Evolutionary conservation across 1,140 invertebrate species (phyloP).

Genomic region (Radopholus similis): DNA sequence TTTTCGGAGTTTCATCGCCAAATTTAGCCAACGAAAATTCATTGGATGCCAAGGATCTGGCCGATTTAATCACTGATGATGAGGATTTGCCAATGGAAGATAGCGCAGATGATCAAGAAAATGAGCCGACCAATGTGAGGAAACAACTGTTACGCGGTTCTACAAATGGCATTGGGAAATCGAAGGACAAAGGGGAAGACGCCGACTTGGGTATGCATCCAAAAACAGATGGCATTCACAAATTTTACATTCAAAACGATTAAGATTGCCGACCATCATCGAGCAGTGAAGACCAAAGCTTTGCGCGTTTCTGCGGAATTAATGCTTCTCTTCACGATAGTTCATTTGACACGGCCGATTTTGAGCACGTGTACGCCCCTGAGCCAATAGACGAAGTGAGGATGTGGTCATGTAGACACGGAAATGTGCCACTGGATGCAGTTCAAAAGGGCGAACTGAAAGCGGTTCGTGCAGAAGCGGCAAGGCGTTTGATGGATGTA

Average conservation of each 20-base stretch:
- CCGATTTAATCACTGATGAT: no score
- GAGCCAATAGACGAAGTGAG: slow-evolving; percentile 26
- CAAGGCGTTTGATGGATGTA: slow-evolving; percentile 2
- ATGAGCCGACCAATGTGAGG: no score
- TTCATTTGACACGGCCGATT: slow-evolving; percentile 7
- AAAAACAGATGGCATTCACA: background rate
- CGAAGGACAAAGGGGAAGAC: background rate
- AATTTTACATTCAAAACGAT: background rate
- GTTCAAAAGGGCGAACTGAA: slow-evolving; percentile 22
- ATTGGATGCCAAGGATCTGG: no score
- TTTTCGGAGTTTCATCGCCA: no score
- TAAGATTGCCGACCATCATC: background rate
- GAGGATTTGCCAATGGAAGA: no score
- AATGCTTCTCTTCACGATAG: background rate
- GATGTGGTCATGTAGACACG: slow-evolving; percentile 31
- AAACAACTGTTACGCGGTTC: no score
- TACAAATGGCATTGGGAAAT: no score
- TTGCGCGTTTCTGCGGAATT: background rate
- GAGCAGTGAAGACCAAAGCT: slow-evolving; percentile 4
- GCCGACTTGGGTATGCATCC: background rate
- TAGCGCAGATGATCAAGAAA: no score
- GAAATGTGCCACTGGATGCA: slow-evolving; percentile 5
- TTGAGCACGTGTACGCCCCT: slow-evolving; percentile 15
- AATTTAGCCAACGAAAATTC: no score
- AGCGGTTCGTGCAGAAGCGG: slow-evolving; percentile 6